A percentile compares a stretch with the other conserved stretches of the same genome.
Conservation (phyloP, 2,113 vertebrate species). For the Pheucticus melanocephalus region DNA sequence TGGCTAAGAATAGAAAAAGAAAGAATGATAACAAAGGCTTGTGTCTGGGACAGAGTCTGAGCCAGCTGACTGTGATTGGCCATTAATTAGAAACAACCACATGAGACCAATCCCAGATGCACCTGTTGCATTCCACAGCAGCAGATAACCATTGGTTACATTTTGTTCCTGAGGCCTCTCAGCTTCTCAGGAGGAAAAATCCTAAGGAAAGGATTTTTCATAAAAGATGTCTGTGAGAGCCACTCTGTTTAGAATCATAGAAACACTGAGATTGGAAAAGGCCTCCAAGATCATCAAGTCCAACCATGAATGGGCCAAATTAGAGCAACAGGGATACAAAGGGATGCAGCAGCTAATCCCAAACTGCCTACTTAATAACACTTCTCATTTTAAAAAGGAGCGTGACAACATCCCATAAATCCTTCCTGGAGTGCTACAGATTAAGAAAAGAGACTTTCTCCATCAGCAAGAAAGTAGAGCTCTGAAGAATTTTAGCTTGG, state of each 20-base stretch:
- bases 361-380: background rate
- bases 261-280: background rate
- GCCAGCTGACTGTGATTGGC: no score
- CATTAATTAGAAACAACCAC: no score
- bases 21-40: no score
- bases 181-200: no score
- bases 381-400: background rate
- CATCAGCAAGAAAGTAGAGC: background rate
- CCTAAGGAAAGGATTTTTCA: no score
- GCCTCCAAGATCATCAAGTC: background rate
- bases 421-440: background rate
- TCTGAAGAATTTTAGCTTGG: background rate
- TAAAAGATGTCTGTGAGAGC: no score
- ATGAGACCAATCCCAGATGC: no score
- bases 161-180: no score
- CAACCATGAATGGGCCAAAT: background rate
- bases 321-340: background rate
- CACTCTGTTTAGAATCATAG: background rate
- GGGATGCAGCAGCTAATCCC: background rate
- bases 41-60: no score
- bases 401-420: background rate
- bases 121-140: no score
- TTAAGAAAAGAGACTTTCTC: background rate
- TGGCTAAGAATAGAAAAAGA: no score
- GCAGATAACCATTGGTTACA: no score